These are phyloP conservation scores for Nematolebias whitei DNA, from an alignment of 2,113 vertebrate species.

Conservation along the genomic window DNA sequence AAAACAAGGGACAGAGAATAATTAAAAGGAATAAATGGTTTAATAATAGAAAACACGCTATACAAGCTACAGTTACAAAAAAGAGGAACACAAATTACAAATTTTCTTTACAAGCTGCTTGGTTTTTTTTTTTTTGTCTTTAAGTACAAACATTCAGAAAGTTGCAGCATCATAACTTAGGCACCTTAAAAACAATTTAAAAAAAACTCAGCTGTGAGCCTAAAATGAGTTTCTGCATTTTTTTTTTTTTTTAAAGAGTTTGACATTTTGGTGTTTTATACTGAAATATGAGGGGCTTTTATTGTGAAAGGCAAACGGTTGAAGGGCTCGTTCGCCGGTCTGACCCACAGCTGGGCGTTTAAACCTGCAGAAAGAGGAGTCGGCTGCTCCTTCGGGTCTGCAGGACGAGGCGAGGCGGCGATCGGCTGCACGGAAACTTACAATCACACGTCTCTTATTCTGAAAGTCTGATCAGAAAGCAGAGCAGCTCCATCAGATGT, in stretches of 20 bases:
- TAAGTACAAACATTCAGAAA: slow-evolving; percentile 64
- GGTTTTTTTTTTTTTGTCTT: slow-evolving; percentile 30
- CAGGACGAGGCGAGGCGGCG: slow-evolving; percentile 58
- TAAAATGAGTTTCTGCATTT: slow-evolving; percentile 47
- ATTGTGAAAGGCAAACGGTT: slow-evolving; percentile 6
- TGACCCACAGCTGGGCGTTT: slow-evolving; percentile 1
- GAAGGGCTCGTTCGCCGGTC: slow-evolving; percentile 14
- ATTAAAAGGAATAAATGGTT: slow-evolving; percentile 61
- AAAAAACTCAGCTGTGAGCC: slow-evolving; percentile 35
- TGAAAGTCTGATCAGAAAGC: slow-evolving; percentile 9
- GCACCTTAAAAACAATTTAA: slow-evolving; percentile 60
- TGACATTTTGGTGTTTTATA: background rate
- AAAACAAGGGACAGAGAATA: background rate
- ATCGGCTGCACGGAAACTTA: slow-evolving; percentile 44
- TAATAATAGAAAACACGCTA: slow-evolving; percentile 71
- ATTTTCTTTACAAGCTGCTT: slow-evolving; percentile 52
- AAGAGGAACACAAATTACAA: slow-evolving; percentile 66
- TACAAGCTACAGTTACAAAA: slow-evolving; percentile 72
- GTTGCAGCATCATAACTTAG: slow-evolving; percentile 76
- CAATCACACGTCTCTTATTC: slow-evolving; percentile 63
- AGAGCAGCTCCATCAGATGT: slow-evolving; percentile 24
- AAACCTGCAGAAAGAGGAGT: slow-evolving; percentile 3
- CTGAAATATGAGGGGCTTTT: no score
- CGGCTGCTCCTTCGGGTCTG: slow-evolving; percentile 13
- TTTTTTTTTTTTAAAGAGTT: slow-evolving; percentile 11